Base-by-base conservation (phyloP, 2,888 invertebrate species). In the Rhodophaea formosa region DNA sequence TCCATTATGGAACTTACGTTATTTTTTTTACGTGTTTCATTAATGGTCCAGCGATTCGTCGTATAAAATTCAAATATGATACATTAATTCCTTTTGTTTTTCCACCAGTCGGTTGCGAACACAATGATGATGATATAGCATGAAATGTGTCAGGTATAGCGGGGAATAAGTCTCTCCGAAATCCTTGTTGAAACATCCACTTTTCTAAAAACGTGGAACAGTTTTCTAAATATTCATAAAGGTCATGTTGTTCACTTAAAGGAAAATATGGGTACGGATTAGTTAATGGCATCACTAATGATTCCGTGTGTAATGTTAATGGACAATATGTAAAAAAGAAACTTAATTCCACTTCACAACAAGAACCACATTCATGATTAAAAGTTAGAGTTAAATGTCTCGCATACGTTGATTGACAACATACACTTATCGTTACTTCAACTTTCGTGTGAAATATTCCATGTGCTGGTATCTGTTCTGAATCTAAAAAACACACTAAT, bases 171-270 rank as follows among this genome's bases (percentile, higher is more conserved):
- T 91, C 91, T 71, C 87, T 83, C 53, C 86, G 81, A 69, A 89
- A 91, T 8, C 91, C 91, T 84, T 91, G 90, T 57, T 82, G 82
- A 62, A 83, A 90, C 86, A 91, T 82, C 91, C 91, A 91, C 64
- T 80, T 88, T 65, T 90, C 89, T 46, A 91, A 70, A 72, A 91
- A 91, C 35, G 60, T 61, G 14, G 70, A 70, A 62, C 84, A 81
- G 1, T 47, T 68, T 62, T 81, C 79, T 76, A 88, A 74, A 61
- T 90, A 89, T 15, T 82, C 69, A 63, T 77, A 78, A 15, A 87
- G 68, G 39, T 79, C 66, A 2, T 30, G 61, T 71, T 89, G 81
- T n/a, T 64, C 67, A 15, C 60, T 66, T 42, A 77, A 58, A 16
- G 91, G 90, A 72, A 73, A 91, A 62, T 79, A 89, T 0, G 91